phyloP scores from a whole-genome alignment of 2,113 vertebrate species.

The Sprattus sprattus region DNA sequence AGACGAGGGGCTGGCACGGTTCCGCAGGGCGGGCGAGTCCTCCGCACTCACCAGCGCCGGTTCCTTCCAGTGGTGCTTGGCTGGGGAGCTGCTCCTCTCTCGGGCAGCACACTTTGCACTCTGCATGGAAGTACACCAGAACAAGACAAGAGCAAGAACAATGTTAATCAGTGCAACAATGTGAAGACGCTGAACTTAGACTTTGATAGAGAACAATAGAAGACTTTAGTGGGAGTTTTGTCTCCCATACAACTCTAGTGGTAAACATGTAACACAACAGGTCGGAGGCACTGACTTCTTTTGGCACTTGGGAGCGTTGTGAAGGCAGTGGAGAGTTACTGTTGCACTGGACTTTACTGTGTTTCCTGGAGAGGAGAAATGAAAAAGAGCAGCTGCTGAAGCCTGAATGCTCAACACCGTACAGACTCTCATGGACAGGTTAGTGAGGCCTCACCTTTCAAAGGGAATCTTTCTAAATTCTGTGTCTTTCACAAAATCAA shows the following conservation, averaged over 20 bases:
- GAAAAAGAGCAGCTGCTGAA: background rate
- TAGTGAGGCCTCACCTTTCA: constrained; percentile 81
- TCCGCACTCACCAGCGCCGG: constrained; percentile 63
- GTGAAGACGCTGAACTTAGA: background rate
- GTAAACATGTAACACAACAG: background rate
- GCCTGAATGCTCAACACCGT: background rate
- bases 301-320: constrained; percentile 86
- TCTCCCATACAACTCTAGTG: background rate
- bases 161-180: background rate
- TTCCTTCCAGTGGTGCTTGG: constrained; percentile 73
- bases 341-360: constrained; percentile 90
- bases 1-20: constrained; percentile 69
- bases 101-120: constrained; percentile 68
- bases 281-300: constrained; percentile 80
- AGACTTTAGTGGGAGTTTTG: background rate
- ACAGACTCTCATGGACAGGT: constrained; percentile 6
- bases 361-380: constrained; percentile 79
- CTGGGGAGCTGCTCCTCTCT: constrained; percentile 64
- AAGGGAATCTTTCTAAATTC: constrained; percentile 97
- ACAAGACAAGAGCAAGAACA: background rate
- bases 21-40: constrained; percentile 67
- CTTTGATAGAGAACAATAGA: background rate
- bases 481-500: constrained; percentile 93
- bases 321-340: constrained; percentile 79
- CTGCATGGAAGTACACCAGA: constrained; percentile 50